Evolutionary conservation across 2,797 vertebrate genomes (phyloP), one percentile per base, ranked within the genome.

Genomic region (Vireo griseus): DNA sequence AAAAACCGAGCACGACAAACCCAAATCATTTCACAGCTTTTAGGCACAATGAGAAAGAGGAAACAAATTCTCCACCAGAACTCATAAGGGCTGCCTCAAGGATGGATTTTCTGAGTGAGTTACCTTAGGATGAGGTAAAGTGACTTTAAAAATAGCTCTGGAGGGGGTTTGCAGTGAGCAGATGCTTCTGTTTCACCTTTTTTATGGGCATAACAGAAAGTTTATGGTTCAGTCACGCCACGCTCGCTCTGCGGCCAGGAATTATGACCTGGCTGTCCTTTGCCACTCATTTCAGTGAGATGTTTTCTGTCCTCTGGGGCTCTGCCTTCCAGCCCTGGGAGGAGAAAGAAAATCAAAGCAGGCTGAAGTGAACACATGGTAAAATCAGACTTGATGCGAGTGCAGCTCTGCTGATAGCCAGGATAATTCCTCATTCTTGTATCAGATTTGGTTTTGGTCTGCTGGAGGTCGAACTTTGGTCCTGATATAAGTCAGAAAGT

Each of bases 261-360:
- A 94, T 92, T 87, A 87, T 25, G 84, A 59, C 81, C 84, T 92
- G 84, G 55, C 33, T 91, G 67, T 92, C 84, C 59, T 93, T 83
- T 75, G 76, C 69, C 88, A 75, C 76, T 84, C 72, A 57, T 84
- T 93, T 90, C 74, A 48, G 29, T 9, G 74, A 84, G 92, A 73
- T 71, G 55, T 72, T 93, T 95, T 89, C 67, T 35, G 21, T 67
- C 92, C 71, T 73, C 39, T 47, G 67, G 45, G 88, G 18, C 33
- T 88, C 87, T 31, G 24, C 48, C 13, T 95, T 90, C 63, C 59
- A 25, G 3, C 16, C 80, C 54, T 68, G 68, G 52, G 33, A 89
- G 71, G 51, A 87, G 78, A 84, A 61, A 63, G 19, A 61, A 90
- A 96, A 92, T 37, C 80, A 80, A 94, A 93, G 6, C 35, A 54